These are phyloP conservation scores for Lepidurus couesii DNA, from an alignment of 1,140 invertebrate species.

Conservation along the genomic window DNA sequence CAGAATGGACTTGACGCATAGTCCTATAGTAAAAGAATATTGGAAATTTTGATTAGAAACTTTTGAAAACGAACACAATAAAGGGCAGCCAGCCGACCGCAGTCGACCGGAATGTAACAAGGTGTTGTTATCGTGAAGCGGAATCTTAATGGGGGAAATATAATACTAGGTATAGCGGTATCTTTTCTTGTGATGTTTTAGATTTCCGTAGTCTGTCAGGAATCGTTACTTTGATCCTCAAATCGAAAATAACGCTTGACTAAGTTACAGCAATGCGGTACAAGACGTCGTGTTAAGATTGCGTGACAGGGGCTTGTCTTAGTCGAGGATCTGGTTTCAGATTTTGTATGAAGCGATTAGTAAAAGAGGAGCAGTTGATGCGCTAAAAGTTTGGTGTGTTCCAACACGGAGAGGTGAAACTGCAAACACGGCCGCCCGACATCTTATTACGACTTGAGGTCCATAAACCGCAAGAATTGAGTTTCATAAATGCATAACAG, in stretches of 20 bases:
- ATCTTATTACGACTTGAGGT: background rate
- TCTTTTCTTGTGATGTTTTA: background rate
- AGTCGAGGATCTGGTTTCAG: background rate
- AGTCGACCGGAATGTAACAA: background rate
- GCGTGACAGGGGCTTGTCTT: background rate
- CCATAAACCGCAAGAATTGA: background rate
- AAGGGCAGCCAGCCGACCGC: background rate
- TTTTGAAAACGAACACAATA: background rate
- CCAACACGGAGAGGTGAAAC: background rate
- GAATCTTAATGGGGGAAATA: background rate
- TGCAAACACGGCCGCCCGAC: background rate
- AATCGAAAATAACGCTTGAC: background rate
- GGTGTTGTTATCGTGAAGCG: background rate
- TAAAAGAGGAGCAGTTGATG: background rate
- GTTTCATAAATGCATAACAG: background rate
- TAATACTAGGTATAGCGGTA: background rate
- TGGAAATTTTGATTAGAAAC: conserved; percentile 7
- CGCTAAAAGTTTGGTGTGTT: background rate
- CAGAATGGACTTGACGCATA: background rate
- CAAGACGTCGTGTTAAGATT: background rate
- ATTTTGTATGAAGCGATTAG: background rate
- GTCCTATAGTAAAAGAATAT: background rate
- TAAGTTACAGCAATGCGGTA: conserved; percentile 3
- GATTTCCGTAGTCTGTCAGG: background rate
- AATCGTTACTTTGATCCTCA: background rate